Evolutionary conservation across 2,113 vertebrate genomes (phyloP).

Genomic region (Phocoena phocoena): DNA sequence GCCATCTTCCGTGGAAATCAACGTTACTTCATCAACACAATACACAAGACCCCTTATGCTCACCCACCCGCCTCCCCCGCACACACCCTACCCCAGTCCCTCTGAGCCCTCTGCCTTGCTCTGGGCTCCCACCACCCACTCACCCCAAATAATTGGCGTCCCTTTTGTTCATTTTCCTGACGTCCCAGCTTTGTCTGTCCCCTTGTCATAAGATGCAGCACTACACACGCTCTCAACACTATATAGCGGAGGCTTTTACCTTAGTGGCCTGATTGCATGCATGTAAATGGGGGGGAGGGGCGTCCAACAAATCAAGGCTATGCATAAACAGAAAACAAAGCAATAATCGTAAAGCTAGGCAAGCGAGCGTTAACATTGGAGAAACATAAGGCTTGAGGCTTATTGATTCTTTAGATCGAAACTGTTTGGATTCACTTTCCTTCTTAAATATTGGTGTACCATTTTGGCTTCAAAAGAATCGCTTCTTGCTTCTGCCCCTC

Average conservation of each 20-base stretch:
- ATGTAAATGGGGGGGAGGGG: conserved; percentile 78
- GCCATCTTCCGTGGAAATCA: conserved; percentile 50
- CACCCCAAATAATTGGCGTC: conserved; percentile 36
- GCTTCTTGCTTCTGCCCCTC: conserved; percentile 79
- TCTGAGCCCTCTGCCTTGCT: neutral
- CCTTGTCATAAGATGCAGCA: conserved; percentile 71
- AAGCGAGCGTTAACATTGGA: conserved; percentile 89
- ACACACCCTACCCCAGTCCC: neutral
- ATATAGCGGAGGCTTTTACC: conserved; percentile 80
- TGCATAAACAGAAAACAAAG: conserved; percentile 89
- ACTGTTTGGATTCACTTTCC: conserved; percentile 82
- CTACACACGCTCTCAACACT: conserved; percentile 81
- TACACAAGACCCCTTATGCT: conserved; percentile 66
- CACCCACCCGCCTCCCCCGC: conserved; percentile 24
- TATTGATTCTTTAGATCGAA: conserved; percentile 87
- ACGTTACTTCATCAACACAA: conserved; percentile 58
- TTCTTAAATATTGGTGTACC: conserved; percentile 85
- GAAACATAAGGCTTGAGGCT: conserved; percentile 99
- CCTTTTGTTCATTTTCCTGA: conserved; percentile 48
- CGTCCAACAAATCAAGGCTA: conserved; percentile 83
- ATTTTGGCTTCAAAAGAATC: conserved; percentile 86
- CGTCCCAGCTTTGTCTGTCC: conserved; percentile 69
- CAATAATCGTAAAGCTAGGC: conserved; percentile 90
- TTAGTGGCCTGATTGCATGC: conserved; percentile 85
- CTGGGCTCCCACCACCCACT: conserved; percentile 56